Percentiles rank a stretch among this genome's conserved stretches.
Evolutionary conservation across 2,888 invertebrate genomes (phyloP).

Genomic region (Xanthia togata): DNA sequence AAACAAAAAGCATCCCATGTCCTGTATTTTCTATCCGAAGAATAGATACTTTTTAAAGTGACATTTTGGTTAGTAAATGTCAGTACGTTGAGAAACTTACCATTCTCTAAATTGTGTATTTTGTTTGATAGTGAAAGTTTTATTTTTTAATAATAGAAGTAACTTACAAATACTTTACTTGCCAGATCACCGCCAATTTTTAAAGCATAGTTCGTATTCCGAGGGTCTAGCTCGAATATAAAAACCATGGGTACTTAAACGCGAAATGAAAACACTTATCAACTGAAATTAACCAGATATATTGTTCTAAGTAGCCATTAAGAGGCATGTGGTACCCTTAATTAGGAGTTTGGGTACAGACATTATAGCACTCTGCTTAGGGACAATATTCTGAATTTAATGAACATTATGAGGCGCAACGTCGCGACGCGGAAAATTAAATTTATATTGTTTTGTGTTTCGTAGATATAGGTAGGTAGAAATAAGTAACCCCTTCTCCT

Average conservation of each 20-base stretch:
- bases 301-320: slow-evolving; percentile 57
- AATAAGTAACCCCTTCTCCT: slow-evolving; percentile 14
- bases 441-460: slow-evolving; percentile 55
- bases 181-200: not conserved
- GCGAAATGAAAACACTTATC: slow-evolving; percentile 44
- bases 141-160: no score
- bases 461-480: slow-evolving; percentile 1
- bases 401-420: slow-evolving; percentile 56
- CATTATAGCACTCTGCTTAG: slow-evolving; percentile 52
- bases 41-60: no score
- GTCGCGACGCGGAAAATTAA: slow-evolving; percentile 56
- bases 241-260: slow-evolving; percentile 2
- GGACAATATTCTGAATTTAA: slow-evolving; percentile 61
- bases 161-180: not conserved
- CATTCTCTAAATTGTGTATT: no score
- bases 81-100: no score
- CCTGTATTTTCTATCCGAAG: no score
- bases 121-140: not conserved
- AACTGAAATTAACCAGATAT: slow-evolving; percentile 46
- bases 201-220: not conserved
- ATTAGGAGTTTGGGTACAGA: slow-evolving; percentile 55
- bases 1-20: no score
- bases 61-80: no score
- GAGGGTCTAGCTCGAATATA: no score
- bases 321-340: slow-evolving; percentile 55